These are phyloP conservation scores for Sinocyclocheilus anophthalmus DNA, from an alignment of 2,113 vertebrate species.

Conservation along the genomic window DNA sequence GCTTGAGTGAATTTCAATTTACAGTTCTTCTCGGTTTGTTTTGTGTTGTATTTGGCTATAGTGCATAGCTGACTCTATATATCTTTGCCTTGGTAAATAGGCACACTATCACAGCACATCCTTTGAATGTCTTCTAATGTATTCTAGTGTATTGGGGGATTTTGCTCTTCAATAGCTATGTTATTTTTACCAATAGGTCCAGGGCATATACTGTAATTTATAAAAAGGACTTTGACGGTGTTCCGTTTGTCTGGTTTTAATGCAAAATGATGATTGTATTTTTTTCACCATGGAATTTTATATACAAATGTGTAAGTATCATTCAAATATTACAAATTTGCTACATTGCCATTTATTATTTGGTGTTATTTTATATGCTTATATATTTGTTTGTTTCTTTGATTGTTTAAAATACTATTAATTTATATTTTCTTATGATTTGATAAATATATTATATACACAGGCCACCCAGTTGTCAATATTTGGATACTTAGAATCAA, in stretches of 20 bases:
- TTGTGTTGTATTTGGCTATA: slow-evolving; percentile 59
- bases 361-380: no score
- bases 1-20: slow-evolving; percentile 65
- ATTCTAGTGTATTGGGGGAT: not conserved
- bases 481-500: not conserved
- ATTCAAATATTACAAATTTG: no score
- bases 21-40: slow-evolving; percentile 57
- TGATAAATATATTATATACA: not conserved
- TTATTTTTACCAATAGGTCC: not conserved
- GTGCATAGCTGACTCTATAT: slow-evolving; percentile 52
- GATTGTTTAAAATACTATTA: no score
- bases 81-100: slow-evolving; percentile 49
- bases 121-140: not conserved
- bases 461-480: not conserved
- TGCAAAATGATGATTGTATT: not conserved
- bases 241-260: not conserved
- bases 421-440: not conserved
- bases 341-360: no score
- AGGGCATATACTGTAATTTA: not conserved
- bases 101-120: slow-evolving; percentile 48
- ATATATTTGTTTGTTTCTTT: not conserved
- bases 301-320: not conserved
- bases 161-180: not conserved
- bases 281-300: not conserved
- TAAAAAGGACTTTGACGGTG: not conserved